Base-by-base conservation (phyloP, 1,140 invertebrate genomes). In the Drosophila kanapiae region DNA sequence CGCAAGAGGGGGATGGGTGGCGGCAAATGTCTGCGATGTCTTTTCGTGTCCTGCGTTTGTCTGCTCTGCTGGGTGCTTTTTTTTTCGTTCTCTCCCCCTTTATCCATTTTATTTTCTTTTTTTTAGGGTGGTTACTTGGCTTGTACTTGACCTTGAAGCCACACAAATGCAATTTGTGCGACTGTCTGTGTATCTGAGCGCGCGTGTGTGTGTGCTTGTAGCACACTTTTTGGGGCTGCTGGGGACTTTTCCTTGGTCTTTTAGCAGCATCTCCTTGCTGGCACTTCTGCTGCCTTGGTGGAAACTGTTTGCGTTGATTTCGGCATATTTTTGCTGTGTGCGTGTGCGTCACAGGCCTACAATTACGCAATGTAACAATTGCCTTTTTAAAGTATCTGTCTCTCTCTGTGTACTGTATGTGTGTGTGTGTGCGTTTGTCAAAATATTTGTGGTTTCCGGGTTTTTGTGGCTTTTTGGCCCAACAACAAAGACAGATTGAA, bases 231-330 rank as follows among this genome's bases (percentile, higher is more conserved):
- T 51, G 71, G 53, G 59, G 60, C 53, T 56, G 45, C 56, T 57
- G 27, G 16, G 40, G 57, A n/a, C 14, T 61, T 71, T 35, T 43
- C 54, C 56, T 78, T 71, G 67, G 69, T 60, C 18, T 13, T 6
- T 16, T 33, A 5, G 51, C 75, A 54, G 68, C 57, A 58, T 78
- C 49, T 71, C 49, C 79, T 71, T 83, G 65, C 79, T 87, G 37
- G 57, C 8, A 4, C 49, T 91, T 49, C 90, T 91, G 88, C 31
- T 82, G 57, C 58, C 88, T 91, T 79, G 90, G 88, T 91, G 71
- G 70, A 91, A 88, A 80, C 84, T 91, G 88, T 91, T 91, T 91
- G 88, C 88, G 88, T 91, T 91, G 80, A 86, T 86, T 86, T 90
- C 87, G 86, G 86, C 86, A 91, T 90, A 80, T 88, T 91, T 87